Percentiles rank a stretch among this genome's conserved stretches.
phyloP scores from a whole-genome alignment of 2,113 vertebrate species.

The Sebastes schlegelii region DNA sequence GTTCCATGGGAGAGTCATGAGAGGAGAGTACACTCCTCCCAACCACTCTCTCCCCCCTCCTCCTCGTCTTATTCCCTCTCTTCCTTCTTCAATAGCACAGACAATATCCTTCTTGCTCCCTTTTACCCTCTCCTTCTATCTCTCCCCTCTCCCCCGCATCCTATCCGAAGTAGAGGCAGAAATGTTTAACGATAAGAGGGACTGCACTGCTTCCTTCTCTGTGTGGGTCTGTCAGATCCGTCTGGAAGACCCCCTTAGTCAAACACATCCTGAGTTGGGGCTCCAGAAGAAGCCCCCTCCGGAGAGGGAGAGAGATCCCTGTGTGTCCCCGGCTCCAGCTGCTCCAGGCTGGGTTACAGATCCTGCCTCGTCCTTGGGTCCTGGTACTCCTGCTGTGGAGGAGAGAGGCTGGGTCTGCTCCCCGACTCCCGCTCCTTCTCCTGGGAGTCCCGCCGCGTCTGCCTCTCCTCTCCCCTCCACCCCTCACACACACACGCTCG shows the following conservation, averaged over 20 bases:
- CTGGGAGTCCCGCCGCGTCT: conserved; percentile 74
- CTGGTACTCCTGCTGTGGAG: conserved; percentile 71
- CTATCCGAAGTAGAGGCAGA: conserved; percentile 65
- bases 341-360: conserved; percentile 73
- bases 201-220: conserved; percentile 54
- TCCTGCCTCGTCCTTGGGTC: conserved; percentile 67
- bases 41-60: conserved; percentile 50
- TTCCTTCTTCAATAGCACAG: conserved; percentile 63
- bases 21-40: conserved; percentile 64
- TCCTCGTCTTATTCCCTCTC: conserved; percentile 57
- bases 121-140: conserved; percentile 60
- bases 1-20: conserved; percentile 72
- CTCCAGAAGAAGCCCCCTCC: conserved; percentile 60
- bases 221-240: conserved; percentile 63
- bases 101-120: conserved; percentile 60
- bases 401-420: conserved; percentile 74
- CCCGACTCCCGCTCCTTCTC: conserved; percentile 76
- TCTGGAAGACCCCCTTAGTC: conserved; percentile 66
- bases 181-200: conserved; percentile 50
- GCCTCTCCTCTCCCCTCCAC: conserved; percentile 76
- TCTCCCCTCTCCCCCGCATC: conserved; percentile 63
- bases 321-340: conserved; percentile 49
- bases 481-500: conserved; percentile 64
- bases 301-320: conserved; percentile 51
- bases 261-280: conserved; percentile 76